Base-by-base conservation (phyloP, 1,140 invertebrate species). In the Ephestia elutella region DNA sequence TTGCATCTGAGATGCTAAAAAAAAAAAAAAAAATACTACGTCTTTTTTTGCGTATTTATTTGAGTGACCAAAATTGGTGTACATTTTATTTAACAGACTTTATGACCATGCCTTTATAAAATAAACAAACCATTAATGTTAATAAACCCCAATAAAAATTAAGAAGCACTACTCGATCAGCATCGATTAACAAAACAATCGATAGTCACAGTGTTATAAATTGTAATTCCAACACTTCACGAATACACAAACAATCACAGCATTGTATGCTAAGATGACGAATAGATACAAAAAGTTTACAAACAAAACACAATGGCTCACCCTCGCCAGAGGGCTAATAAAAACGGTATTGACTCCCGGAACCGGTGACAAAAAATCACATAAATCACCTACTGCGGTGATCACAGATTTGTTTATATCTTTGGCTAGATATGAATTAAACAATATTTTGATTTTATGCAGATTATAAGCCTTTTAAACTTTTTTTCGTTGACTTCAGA, bases 151-250 rank as follows among this genome's bases (percentile, higher is more conserved):
- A 10, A 44, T 17, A 35, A 44, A 44, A 17, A 17, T 44, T 2
- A 15, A 44, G 38, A 15, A 10, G 13, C 38, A 17, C n/a, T 2
- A 44, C 38, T 17, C 8, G 13, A 44, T 44, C 38, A 15, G 5
- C 38, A 44, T 44, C 38, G 38, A 44, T 44, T 44, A 44, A 44
- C n/a, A 44, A 44, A 44, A 44, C n/a, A 44, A 44, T 15, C n/a
- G 38, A 44, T 15, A 15, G 13, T 9, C 9, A 35, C 13, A 9
- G 32, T 35, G 32, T 35, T 9, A 35, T 13, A 35, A 35, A 35
- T 35, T 15, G n/a, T 1, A 1, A 44, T 13, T 44, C 38, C 1
- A 44, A n/a, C 38, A 44, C 38, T 44, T 10, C 38, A 44, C 38
- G 38, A 44, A 44, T 44, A 44, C 8, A 35, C 15, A 44, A 44